phyloP scores from a whole-genome alignment of 2,888 invertebrate genomes.

The Ligdia adustata region DNA sequence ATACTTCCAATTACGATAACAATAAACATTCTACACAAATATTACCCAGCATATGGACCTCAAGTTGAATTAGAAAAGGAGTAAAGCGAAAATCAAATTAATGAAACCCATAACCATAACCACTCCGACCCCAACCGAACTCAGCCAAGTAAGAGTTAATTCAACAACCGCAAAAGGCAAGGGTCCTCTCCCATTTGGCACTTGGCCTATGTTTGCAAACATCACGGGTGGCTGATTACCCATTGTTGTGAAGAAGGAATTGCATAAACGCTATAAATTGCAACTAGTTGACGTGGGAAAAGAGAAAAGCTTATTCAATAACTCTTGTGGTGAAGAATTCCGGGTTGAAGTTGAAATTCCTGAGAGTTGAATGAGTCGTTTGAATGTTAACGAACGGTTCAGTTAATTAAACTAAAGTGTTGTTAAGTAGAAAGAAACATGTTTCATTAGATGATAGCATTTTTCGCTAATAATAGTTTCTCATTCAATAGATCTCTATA shows the following conservation, averaged over 20 bases:
- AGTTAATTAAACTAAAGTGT: slow-evolving; percentile 10
- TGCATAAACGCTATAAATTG: slow-evolving; percentile 32
- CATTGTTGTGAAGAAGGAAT: slow-evolving; percentile 53
- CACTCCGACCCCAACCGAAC: slow-evolving; percentile 2
- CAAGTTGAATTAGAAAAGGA: too few species aligned
- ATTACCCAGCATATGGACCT: too few species aligned
- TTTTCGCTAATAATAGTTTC: too few species aligned
- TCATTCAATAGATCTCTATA: too few species aligned
- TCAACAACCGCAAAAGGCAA: slow-evolving; percentile 45
- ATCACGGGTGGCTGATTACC: slow-evolving; percentile 74
- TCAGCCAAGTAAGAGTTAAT: slow-evolving; percentile 38
- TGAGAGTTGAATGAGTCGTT: slow-evolving; percentile 15
- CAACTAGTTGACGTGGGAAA: slow-evolving; percentile 34
- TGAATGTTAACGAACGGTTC: slow-evolving; percentile 4
- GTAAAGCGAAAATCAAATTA: slow-evolving; percentile 6
- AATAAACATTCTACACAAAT: too few species aligned
- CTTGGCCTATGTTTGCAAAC: slow-evolving; percentile 52
- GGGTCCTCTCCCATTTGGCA: slow-evolving; percentile 28
- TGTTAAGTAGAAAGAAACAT: too few species aligned
- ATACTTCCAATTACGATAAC: too few species aligned
- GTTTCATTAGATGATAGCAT: too few species aligned
- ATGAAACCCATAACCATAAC: slow-evolving; percentile 8
- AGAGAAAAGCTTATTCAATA: slow-evolving; percentile 24
- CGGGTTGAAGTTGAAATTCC: slow-evolving; percentile 19
- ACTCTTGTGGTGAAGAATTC: slow-evolving; percentile 10